These are phyloP conservation scores for Actenoides hombroni DNA, from an alignment of 2,113 vertebrate genomes.

Conservation along the genomic window DNA sequence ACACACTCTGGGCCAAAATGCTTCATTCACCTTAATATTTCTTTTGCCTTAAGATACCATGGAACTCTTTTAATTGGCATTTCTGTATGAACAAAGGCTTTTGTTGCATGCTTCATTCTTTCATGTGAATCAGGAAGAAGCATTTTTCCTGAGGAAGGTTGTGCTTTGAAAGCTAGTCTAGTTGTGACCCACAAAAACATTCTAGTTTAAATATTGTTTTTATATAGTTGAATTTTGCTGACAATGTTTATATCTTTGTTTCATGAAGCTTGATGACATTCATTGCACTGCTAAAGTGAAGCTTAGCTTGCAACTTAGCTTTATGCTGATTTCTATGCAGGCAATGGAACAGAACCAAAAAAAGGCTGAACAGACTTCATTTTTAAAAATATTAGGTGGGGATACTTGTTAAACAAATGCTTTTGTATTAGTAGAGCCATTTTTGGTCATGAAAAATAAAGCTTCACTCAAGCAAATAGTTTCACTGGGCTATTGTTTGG, in stretches of 20 bases:
- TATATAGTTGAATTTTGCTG: slow-evolving; percentile 53
- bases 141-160: slow-evolving; percentile 65
- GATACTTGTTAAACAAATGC: slow-evolving; percentile 68
- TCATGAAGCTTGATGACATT: slow-evolving; percentile 78
- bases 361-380: slow-evolving; percentile 76
- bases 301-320: slow-evolving; percentile 71
- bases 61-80: slow-evolving; percentile 72
- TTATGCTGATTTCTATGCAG: slow-evolving; percentile 69
- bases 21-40: slow-evolving; percentile 25
- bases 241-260: slow-evolving; percentile 63
- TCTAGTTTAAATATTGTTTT: background rate
- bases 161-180: slow-evolving; percentile 75
- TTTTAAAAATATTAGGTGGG: slow-evolving; percentile 64
- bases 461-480: slow-evolving; percentile 66
- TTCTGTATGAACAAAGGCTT: slow-evolving; percentile 74
- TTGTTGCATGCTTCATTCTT: slow-evolving; percentile 69
- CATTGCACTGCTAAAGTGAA: slow-evolving; percentile 74
- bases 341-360: slow-evolving; percentile 71
- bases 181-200: slow-evolving; percentile 80
- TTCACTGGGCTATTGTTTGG: slow-evolving; percentile 38
- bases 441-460: slow-evolving; percentile 70
- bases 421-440: slow-evolving; percentile 73
- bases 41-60: slow-evolving; percentile 73
- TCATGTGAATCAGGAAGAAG: slow-evolving; percentile 66
- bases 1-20: slow-evolving; percentile 68